Conservation (phyloP, 2,797 vertebrate genomes). For the Uromys caudimaculatus region DNA sequence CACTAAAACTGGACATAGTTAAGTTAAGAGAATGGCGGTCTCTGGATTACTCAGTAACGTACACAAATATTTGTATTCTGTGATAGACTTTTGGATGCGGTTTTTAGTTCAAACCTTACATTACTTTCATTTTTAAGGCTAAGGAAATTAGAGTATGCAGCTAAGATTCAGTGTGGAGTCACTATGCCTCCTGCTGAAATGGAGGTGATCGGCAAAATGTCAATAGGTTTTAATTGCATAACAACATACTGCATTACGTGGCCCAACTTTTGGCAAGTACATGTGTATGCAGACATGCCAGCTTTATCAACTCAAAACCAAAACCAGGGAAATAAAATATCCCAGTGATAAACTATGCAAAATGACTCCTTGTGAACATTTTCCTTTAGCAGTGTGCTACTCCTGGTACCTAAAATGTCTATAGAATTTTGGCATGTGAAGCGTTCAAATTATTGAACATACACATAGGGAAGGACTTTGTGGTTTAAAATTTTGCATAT, state of each 20-base stretch:
- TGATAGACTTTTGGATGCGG: not conserved
- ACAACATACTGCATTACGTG: not conserved
- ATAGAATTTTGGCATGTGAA: not conserved
- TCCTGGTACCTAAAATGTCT: not conserved
- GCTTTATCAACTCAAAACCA: not conserved
- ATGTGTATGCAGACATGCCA: not conserved
- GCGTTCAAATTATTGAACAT: slow-evolving; percentile 25
- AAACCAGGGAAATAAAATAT: not conserved
- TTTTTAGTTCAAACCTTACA: not conserved
- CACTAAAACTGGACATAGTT: not conserved
- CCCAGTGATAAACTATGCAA: not conserved
- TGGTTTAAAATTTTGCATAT: not conserved
- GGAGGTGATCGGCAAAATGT: not conserved
- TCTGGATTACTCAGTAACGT: not conserved
- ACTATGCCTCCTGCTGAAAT: not conserved
- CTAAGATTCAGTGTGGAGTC: not conserved
- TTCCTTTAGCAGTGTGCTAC: not conserved
- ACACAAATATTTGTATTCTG: not conserved
- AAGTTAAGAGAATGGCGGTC: not conserved
- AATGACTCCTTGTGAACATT: not conserved
- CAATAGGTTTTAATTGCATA: not conserved
- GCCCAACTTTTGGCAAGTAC: not conserved
- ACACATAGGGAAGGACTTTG: not conserved
- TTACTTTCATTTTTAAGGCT: not conserved
- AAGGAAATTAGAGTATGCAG: not conserved